These are phyloP conservation scores for Dipodomys ordii DNA, from an alignment of 2,113 vertebrate species.

Conservation along the genomic window DNA sequence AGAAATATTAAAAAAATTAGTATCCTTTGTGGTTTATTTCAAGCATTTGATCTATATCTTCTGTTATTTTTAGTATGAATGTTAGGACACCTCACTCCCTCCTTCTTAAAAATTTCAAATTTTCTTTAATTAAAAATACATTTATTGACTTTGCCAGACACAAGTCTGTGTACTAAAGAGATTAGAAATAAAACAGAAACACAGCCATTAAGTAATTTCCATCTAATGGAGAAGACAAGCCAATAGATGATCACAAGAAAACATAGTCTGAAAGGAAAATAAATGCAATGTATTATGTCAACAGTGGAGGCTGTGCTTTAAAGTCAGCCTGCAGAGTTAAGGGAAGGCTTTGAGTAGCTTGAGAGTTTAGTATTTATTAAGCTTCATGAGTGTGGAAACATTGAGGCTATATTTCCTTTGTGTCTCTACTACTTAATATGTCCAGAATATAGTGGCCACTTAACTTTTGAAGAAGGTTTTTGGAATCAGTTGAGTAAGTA, in stretches of 20 bases:
- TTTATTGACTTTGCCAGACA: not conserved
- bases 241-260: not conserved
- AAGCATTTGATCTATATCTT: not conserved
- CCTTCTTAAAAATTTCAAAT: not conserved
- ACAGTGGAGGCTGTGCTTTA: not conserved
- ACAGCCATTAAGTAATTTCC: not conserved
- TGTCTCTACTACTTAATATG: not conserved
- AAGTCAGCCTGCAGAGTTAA: not conserved
- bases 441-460: not conserved
- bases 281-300: not conserved
- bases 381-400: not conserved
- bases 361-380: not conserved
- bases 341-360: not conserved
- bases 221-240: not conserved
- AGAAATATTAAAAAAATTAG: slow-evolving; percentile 46
- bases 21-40: not conserved
- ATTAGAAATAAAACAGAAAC: not conserved
- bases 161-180: not conserved
- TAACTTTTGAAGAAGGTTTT: not conserved
- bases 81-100: not conserved
- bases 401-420: not conserved
- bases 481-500: not conserved
- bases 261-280: not conserved
- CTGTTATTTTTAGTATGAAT: not conserved
- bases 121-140: slow-evolving; percentile 44